A percentile compares a stretch with the other conserved stretches of the same genome.
Evolutionary conservation across 2,113 vertebrate genomes (phyloP).

Genomic region (Tachysurus vachellii): DNA sequence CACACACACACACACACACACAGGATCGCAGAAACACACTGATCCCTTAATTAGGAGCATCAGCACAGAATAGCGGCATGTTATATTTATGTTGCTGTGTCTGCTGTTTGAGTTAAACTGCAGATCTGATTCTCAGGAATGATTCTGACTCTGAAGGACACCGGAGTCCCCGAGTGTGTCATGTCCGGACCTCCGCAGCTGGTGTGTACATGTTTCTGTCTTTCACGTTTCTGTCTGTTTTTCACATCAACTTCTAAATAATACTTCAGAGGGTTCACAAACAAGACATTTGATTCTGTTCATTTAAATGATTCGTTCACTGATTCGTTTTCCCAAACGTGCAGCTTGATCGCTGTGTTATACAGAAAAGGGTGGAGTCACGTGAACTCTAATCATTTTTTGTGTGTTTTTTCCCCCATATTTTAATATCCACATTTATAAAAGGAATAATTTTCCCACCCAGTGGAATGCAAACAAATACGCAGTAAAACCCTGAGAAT

Average conservation of each 20-base stretch:
- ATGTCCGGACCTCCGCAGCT: slow-evolving; percentile 90
- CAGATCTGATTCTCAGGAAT: slow-evolving; percentile 74
- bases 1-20: slow-evolving; percentile 6
- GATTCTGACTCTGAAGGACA: slow-evolving; percentile 88
- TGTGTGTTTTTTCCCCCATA: background rate
- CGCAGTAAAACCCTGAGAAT: background rate
- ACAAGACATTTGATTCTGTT: background rate
- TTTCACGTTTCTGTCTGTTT: background rate
- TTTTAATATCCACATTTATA: background rate
- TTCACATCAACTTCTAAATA: background rate
- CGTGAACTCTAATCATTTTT: background rate
- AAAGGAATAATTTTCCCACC: background rate
- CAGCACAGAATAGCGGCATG: background rate
- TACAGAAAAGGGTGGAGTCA: background rate
- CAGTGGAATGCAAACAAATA: background rate
- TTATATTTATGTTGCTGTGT: background rate
- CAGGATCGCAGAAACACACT: background rate
- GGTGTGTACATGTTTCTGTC: slow-evolving; percentile 72
- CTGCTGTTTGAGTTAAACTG: background rate
- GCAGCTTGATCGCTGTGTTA: background rate
- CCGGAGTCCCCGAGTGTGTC: slow-evolving; percentile 82
- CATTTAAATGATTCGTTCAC: background rate
- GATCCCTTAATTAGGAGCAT: background rate
- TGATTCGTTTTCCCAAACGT: background rate
- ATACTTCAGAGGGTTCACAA: background rate